Percentiles rank a stretch among this genome's conserved stretches.
These are phyloP conservation scores for Caenorhabditis becei DNA, from an alignment of 2,888 invertebrate genomes.

Conservation along the genomic window DNA sequence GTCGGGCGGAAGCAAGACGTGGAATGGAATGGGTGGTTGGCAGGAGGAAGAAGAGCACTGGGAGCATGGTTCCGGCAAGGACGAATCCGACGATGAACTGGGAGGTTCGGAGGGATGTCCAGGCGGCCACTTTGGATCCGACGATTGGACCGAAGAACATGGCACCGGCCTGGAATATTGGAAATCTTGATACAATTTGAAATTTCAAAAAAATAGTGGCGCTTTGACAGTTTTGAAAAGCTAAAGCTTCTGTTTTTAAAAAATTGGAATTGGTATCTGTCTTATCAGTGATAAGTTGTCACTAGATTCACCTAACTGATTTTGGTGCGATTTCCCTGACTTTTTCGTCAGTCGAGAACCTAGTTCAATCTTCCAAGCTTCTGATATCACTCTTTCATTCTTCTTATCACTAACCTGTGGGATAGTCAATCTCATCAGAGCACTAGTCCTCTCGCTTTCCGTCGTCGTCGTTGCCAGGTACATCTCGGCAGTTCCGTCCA, in stretches of 20 bases:
- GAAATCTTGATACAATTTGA: neutral
- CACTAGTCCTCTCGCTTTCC: constrained; percentile 79
- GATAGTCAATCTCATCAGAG: constrained; percentile 78
- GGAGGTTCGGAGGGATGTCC: constrained; percentile 76
- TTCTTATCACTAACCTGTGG: constrained; percentile 78
- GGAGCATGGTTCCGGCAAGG: constrained; percentile 74
- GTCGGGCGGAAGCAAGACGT: constrained; percentile 78
- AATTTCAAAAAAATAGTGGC: too few species aligned
- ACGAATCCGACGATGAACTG: constrained; percentile 76
- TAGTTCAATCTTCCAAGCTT: too few species aligned
- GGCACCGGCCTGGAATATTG: constrained; percentile 68
- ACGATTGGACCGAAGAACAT: constrained; percentile 79
- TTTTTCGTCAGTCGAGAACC: too few species aligned
- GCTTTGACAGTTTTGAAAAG: too few species aligned
- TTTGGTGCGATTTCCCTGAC: too few species aligned
- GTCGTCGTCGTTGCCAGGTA: constrained; percentile 81
- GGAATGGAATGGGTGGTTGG: constrained; percentile 81
- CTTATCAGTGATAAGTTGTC: too few species aligned
- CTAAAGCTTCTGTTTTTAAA: too few species aligned
- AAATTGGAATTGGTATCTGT: too few species aligned
- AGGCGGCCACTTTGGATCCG: constrained; percentile 80
- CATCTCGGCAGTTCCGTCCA: constrained; percentile 81
- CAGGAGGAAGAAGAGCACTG: constrained; percentile 77
- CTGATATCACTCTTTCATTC: too few species aligned
- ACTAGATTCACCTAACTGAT: too few species aligned